Conservation (phyloP, 2,113 vertebrate species). For the Litocranius walleri region DNA sequence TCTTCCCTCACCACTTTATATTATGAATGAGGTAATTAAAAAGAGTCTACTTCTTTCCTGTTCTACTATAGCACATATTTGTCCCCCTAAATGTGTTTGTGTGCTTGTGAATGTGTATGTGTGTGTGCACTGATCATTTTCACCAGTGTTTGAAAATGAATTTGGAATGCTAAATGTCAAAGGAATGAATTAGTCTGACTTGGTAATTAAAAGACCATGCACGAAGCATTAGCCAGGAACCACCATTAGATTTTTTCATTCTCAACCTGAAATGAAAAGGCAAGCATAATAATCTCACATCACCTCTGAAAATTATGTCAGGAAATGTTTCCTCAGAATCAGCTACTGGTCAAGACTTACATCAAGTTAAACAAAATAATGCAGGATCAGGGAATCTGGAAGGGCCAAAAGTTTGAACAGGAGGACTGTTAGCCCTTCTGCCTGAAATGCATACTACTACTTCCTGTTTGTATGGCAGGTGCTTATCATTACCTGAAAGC, state of each 20-base stretch:
- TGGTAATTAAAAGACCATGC: constrained; percentile 44
- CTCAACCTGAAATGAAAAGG: constrained; percentile 23
- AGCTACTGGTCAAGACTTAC: constrained; percentile 52
- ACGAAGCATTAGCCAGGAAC: neutral
- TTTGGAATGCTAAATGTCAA: constrained; percentile 19
- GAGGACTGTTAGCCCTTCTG: constrained; percentile 59
- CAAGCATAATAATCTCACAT: neutral
- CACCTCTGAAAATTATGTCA: constrained; percentile 55
- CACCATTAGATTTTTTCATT: constrained; percentile 19
- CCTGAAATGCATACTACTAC: constrained; percentile 24
- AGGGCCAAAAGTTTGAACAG: constrained; percentile 46
- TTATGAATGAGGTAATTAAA: constrained; percentile 56
- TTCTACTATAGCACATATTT: constrained; percentile 43
- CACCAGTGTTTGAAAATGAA: constrained; percentile 58
- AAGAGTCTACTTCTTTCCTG: constrained; percentile 12
- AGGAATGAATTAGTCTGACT: constrained; percentile 59
- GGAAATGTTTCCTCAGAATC: constrained; percentile 53
- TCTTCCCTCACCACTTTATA: constrained; percentile 37
- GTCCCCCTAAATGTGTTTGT: constrained; percentile 19
- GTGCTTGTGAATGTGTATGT: neutral
- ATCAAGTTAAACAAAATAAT: constrained; percentile 57
- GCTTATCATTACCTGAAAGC: neutral
- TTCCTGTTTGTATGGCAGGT: constrained; percentile 65
- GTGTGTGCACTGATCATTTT: neutral
- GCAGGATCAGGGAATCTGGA: constrained; percentile 41